Conservation (phyloP, 2,888 invertebrate genomes). For the Lasioglossum lativentre region DNA sequence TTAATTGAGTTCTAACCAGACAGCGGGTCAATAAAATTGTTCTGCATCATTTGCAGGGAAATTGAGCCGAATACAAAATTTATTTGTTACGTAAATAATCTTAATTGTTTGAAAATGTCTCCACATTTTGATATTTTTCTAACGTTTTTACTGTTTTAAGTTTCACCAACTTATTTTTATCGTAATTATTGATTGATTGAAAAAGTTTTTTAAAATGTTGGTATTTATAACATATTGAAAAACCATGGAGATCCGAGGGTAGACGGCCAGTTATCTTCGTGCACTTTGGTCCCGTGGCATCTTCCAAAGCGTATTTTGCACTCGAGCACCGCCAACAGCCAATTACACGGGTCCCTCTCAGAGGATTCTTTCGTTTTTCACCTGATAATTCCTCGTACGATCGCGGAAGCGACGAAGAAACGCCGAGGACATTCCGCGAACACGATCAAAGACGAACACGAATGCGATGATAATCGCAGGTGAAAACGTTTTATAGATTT, state of each 20-base stretch:
- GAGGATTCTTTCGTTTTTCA: conserved; percentile 50
- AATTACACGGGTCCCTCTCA: conserved; percentile 34
- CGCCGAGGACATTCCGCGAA: conserved; percentile 19
- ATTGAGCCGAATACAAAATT: no score
- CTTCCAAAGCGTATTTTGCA: conserved; percentile 9
- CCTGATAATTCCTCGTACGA: conserved; percentile 8
- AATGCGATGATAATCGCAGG: conserved; percentile 27
- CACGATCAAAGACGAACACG: conserved; percentile 13
- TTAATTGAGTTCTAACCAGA: no score
- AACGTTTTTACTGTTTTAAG: no score
- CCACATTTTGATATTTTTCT: no score
- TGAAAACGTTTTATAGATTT: conserved; percentile 3
- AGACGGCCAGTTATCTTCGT: neutral
- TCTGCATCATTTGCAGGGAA: no score
- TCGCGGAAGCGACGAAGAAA: conserved; percentile 19
- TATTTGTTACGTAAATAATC: no score
- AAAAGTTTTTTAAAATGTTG: neutral
- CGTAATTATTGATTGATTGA: no score
- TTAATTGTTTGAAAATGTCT: no score
- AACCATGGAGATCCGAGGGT: neutral
- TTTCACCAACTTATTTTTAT: no score
- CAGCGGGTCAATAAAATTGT: no score
- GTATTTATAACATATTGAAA: neutral
- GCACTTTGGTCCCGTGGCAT: conserved; percentile 6
- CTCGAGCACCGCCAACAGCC: conserved; percentile 1